Conservation (phyloP, 2,888 invertebrate genomes). For the Lathronympha strigana region DNA sequence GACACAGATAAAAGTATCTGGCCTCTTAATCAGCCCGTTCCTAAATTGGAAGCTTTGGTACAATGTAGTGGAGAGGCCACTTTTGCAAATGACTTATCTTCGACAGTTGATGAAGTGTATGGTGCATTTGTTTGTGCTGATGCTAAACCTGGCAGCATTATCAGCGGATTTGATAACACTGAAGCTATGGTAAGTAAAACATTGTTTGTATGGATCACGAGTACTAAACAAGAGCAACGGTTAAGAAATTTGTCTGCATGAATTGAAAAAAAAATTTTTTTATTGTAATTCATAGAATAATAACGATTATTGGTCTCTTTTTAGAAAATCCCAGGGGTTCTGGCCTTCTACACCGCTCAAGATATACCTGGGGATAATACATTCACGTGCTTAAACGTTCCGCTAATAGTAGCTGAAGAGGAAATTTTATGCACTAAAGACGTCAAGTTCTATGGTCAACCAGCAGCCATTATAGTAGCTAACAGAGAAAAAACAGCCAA, state of each 20-base stretch:
- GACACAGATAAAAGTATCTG: constrained; percentile 84
- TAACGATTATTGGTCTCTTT: constrained; percentile 40
- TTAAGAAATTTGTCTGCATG: no score
- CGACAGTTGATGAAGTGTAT: constrained; percentile 77
- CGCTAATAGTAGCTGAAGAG: constrained; percentile 50
- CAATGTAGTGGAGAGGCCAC: constrained; percentile 84
- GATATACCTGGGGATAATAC: constrained; percentile 85
- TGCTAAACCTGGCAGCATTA: constrained; percentile 50
- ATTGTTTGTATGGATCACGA: not conserved
- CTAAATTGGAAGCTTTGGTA: constrained; percentile 79
- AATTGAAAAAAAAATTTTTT: no score
- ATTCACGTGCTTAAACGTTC: constrained; percentile 42
- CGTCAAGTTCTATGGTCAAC: constrained; percentile 85
- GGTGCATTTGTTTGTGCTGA: constrained; percentile 85
- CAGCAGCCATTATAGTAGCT: constrained; percentile 88
- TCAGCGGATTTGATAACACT: constrained; percentile 77
- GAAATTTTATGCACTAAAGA: constrained; percentile 73
- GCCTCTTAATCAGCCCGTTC: constrained; percentile 86
- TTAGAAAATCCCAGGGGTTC: constrained; percentile 83
- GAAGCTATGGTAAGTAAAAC: constrained; percentile 62
- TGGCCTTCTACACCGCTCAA: constrained; percentile 83
- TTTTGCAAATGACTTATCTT: constrained; percentile 84
- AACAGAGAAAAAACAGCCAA: constrained; percentile 81
- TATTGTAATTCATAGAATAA: not conserved
- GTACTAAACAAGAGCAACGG: no score